phyloP scores from a whole-genome alignment of 2,888 invertebrate genomes.

The Sisyra terminalis region DNA sequence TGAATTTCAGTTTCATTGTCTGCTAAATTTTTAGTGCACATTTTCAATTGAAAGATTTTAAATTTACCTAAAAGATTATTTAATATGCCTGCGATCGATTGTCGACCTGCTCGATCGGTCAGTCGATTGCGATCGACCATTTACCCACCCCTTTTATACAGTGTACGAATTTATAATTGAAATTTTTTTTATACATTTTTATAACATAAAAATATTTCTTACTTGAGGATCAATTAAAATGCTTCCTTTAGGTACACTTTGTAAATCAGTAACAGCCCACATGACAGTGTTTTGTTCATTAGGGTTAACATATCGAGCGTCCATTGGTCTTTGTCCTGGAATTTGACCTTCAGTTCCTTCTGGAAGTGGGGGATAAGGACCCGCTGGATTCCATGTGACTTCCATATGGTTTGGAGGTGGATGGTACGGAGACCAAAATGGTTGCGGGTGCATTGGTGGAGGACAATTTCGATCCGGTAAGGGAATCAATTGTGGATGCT shows the following conservation, averaged over 20 bases:
- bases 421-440: conserved; percentile 1
- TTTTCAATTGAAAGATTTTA: no score
- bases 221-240: conserved; percentile 75
- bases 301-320: background rate
- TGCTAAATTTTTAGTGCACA: no score
- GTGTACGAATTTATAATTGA: background rate
- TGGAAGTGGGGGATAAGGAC: background rate
- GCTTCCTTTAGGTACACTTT: conserved; percentile 73
- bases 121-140: no score
- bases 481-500: background rate
- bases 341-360: no score
- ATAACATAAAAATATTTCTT: conserved; percentile 9
- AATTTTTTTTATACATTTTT: background rate
- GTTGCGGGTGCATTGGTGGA: background rate
- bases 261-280: conserved; percentile 79
- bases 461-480: background rate
- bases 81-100: background rate
- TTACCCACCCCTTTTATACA: conserved; percentile 3
- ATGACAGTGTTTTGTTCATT: conserved; percentile 30
- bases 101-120: no score
- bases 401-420: background rate
- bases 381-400: background rate
- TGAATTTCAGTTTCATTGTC: no score
- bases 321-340: background rate
- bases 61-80: no score